These are phyloP conservation scores for Branchellion lobata DNA, from an alignment of 2,888 invertebrate genomes.

Conservation along the genomic window DNA sequence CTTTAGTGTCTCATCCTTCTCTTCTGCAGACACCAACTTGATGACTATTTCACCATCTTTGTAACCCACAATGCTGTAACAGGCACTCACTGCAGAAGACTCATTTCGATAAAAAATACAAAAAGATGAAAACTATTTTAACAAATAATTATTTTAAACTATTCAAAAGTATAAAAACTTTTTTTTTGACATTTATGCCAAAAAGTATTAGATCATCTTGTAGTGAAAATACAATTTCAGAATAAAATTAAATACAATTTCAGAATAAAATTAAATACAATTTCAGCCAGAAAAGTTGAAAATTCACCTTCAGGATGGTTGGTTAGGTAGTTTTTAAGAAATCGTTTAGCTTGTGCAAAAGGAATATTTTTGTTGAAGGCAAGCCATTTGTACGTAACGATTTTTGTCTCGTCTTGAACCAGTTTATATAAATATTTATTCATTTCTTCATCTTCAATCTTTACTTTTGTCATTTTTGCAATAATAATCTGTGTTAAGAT, in stretches of 20 bases:
- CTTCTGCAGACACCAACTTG: neutral
- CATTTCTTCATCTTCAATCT: conserved; percentile 2
- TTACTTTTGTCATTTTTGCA: neutral
- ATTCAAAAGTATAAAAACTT: too few species aligned
- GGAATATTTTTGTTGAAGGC: conserved; percentile 14
- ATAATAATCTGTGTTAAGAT: too few species aligned
- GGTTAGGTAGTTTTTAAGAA: neutral
- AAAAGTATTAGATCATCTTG: too few species aligned
- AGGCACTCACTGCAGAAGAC: neutral
- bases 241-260: too few species aligned
- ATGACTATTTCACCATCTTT: neutral
- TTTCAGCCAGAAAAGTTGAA: too few species aligned
- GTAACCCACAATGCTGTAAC: neutral
- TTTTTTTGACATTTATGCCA: too few species aligned
- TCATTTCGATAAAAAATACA: neutral
- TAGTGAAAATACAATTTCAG: too few species aligned
- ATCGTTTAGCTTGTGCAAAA: neutral
- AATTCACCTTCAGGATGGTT: neutral
- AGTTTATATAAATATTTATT: neutral
- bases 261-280: too few species aligned
- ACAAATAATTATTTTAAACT: neutral
- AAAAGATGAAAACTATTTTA: neutral
- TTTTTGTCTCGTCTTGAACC: conserved; percentile 7
- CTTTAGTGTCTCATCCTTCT: neutral
- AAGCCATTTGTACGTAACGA: conserved; percentile 37